Evolutionary conservation across 1,140 invertebrate species (phyloP).

Genomic region (Drosophila ficusphila): DNA sequence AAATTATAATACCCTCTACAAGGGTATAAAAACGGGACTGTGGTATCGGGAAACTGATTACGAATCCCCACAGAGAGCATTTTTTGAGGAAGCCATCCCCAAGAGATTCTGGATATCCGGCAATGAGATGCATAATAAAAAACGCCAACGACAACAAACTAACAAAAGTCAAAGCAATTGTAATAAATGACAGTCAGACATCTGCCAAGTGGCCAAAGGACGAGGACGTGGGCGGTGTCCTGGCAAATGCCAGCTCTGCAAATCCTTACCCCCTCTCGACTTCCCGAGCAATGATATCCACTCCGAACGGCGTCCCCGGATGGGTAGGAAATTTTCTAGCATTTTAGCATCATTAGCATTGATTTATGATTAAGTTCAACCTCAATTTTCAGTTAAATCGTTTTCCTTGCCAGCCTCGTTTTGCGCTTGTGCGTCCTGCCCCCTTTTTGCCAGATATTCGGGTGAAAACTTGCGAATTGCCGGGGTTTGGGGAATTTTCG

Average conservation of each 20-base stretch:
- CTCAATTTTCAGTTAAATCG: conserved; percentile 84
- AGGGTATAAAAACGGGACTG: not conserved
- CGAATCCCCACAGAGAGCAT: conserved; percentile 16
- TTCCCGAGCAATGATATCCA: conserved; percentile 65
- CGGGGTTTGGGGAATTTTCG: not conserved
- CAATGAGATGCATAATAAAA: conserved; percentile 54
- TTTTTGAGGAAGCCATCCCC: conserved; percentile 20
- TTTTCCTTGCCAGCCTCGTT: conserved; percentile 65
- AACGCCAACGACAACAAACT: conserved; percentile 68
- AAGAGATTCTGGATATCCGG: conserved; percentile 33
- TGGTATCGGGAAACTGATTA: conserved; percentile 31
- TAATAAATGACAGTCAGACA: conserved; percentile 84
- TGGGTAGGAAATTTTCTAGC: conserved; percentile 76
- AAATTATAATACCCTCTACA: no score
- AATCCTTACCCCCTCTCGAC: conserved; percentile 43
- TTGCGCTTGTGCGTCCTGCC: conserved; percentile 34
- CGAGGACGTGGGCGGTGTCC: conserved; percentile 11
- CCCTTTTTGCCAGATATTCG: conserved; percentile 16
- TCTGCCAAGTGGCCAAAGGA: conserved; percentile 61
- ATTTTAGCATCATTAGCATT: conserved; percentile 84
- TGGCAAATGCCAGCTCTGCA: conserved; percentile 77
- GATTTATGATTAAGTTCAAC: conserved; percentile 84
- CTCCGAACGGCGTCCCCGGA: conserved; percentile 58
- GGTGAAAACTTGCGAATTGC: conserved; percentile 37
- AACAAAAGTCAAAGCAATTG: conserved; percentile 84